phyloP scores from a whole-genome alignment of 1,140 invertebrate genomes.

The Papilio polytes region DNA sequence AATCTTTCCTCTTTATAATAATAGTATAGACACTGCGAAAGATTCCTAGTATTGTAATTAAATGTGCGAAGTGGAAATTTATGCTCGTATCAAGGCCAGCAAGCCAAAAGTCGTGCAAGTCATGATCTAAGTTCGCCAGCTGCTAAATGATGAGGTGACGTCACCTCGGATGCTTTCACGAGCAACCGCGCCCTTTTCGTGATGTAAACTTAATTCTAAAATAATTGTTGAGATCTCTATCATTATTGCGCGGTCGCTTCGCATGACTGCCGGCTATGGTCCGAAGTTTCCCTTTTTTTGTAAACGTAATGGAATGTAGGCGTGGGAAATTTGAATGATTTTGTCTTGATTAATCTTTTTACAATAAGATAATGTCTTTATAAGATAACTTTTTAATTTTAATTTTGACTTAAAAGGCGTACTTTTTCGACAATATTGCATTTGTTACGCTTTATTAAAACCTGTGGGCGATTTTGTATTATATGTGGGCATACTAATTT shows the following conservation, averaged over 20 bases:
- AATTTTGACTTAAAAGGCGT: background rate
- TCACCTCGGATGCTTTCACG: slow-evolving; percentile 47
- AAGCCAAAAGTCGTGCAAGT: slow-evolving; percentile 26
- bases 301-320: slow-evolving; percentile 53
- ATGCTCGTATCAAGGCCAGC: slow-evolving; percentile 15
- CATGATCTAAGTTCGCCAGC: slow-evolving; percentile 6
- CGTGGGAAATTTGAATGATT: slow-evolving; percentile 68
- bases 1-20: too few relatives aligned
- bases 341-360: slow-evolving; percentile 53
- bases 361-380: slow-evolving; percentile 63
- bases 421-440: background rate
- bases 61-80: slow-evolving; percentile 27
- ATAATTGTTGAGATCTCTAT: slow-evolving; percentile 74
- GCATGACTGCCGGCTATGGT: slow-evolving; percentile 69
- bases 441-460: slow-evolving; percentile 4
- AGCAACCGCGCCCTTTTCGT: slow-evolving; percentile 48
- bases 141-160: slow-evolving; percentile 34
- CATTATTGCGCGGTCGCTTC: slow-evolving; percentile 62
- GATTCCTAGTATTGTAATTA: slow-evolving; percentile 7
- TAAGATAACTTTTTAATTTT: slow-evolving; percentile 42
- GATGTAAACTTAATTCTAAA: slow-evolving; percentile 60
- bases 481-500: too few relatives aligned
- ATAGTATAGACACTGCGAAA: background rate
- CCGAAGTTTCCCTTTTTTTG: slow-evolving; percentile 51
- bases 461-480: background rate